Evolutionary conservation across 2,797 vertebrate species (phyloP).

Genomic region (Scarus forsteni): DNA sequence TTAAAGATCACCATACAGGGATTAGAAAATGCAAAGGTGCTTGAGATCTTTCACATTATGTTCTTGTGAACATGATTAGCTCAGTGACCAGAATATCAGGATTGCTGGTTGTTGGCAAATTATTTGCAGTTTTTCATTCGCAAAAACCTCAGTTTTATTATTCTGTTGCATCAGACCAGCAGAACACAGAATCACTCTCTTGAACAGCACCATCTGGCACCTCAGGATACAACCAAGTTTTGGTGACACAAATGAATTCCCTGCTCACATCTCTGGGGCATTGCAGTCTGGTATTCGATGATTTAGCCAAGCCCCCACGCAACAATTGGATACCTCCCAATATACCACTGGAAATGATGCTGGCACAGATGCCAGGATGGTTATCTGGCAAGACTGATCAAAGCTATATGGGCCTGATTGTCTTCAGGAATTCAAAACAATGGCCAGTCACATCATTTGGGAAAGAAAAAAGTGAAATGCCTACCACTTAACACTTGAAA

Average conservation of each 20-base stretch:
- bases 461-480: background rate
- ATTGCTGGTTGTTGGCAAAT: background rate
- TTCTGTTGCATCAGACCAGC: background rate
- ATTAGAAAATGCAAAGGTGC: too few relatives aligned
- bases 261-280: background rate
- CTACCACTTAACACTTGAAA: background rate
- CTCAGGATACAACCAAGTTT: background rate
- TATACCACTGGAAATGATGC: background rate
- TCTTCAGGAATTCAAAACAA: background rate
- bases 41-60: too few relatives aligned
- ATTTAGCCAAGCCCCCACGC: background rate
- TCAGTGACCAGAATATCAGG: too few relatives aligned
- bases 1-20: too few relatives aligned
- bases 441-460: background rate
- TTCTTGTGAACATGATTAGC: too few relatives aligned
- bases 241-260: background rate
- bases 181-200: background rate
- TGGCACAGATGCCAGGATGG: background rate
- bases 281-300: background rate
- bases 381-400: background rate
- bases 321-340: background rate
- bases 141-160: too few relatives aligned
- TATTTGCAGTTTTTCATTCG: background rate
- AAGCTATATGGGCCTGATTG: background rate
- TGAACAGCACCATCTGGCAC: slow-evolving; percentile 1